Evolutionary conservation across 2,888 invertebrate genomes (phyloP).

Genomic region (Thecophora atra): DNA sequence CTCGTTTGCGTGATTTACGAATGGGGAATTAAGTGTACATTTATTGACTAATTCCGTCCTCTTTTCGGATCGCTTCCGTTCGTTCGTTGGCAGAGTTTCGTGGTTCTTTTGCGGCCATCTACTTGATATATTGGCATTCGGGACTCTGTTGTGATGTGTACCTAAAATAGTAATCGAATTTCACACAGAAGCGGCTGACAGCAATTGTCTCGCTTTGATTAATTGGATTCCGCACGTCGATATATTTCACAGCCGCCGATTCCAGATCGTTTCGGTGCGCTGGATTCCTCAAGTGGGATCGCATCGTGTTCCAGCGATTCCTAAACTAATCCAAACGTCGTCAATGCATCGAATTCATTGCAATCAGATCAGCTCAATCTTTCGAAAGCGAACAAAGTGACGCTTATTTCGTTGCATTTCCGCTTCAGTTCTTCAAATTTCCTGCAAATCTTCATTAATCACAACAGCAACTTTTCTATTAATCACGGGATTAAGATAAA

Average conservation of each 20-base stretch:
- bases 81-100: constrained; percentile 1
- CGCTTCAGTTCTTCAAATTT: too few species aligned
- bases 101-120: background rate
- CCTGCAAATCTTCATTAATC: too few species aligned
- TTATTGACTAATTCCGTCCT: background rate
- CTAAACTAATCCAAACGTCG: background rate
- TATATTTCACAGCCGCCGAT: constrained; percentile 47
- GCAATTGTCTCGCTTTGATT: constrained; percentile 56
- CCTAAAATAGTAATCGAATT: constrained; percentile 18
- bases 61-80: background rate
- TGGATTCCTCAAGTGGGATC: constrained; percentile 8
- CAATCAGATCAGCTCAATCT: too few species aligned
- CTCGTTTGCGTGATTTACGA: constrained; percentile 7
- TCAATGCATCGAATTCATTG: background rate
- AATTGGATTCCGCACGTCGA: constrained; percentile 55
- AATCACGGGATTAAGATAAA: too few species aligned
- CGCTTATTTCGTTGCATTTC: too few species aligned
- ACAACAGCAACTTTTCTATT: too few species aligned
- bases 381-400: too few species aligned
- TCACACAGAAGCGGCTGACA: constrained; percentile 46
- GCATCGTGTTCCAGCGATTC: background rate
- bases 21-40: constrained; percentile 14
- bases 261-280: constrained; percentile 8
- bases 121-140: constrained; percentile 25
- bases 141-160: constrained; percentile 1